Evolutionary conservation across 2,113 vertebrate genomes (phyloP).

Genomic region (Crotalus horridus): DNA sequence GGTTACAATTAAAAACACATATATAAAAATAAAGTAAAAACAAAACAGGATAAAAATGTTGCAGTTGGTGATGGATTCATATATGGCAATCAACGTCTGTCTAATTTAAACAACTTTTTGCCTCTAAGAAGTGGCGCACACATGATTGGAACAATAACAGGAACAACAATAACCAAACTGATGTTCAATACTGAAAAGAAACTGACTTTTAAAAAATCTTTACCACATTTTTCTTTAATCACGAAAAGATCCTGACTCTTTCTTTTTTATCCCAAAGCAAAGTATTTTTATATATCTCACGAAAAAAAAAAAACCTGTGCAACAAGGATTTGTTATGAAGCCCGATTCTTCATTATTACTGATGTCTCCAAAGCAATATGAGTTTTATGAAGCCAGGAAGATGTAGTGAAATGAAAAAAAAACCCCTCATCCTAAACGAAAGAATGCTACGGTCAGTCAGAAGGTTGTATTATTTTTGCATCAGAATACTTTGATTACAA

Average conservation of each 20-base stretch:
- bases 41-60: neutral
- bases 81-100: neutral
- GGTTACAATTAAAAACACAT: neutral
- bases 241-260: conserved; percentile 25
- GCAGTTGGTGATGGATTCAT: neutral
- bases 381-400: conserved; percentile 12
- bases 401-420: neutral
- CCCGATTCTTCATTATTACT: neutral
- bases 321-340: conserved; percentile 17
- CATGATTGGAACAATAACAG: neutral
- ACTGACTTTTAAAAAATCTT: neutral
- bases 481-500: neutral
- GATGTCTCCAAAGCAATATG: neutral
- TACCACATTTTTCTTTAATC: neutral
- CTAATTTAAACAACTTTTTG: neutral
- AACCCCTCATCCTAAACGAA: neutral
- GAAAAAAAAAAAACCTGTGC: conserved; percentile 11
- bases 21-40: neutral
- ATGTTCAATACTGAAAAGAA: neutral
- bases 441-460: neutral
- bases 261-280: conserved; percentile 34
- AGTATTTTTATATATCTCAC: conserved; percentile 28
- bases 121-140: neutral
- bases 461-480: neutral
- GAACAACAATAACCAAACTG: neutral